Percentiles rank a stretch among this genome's conserved stretches.
Conservation (phyloP, 2,888 invertebrate genomes). For the Heliconius cydno region DNA sequence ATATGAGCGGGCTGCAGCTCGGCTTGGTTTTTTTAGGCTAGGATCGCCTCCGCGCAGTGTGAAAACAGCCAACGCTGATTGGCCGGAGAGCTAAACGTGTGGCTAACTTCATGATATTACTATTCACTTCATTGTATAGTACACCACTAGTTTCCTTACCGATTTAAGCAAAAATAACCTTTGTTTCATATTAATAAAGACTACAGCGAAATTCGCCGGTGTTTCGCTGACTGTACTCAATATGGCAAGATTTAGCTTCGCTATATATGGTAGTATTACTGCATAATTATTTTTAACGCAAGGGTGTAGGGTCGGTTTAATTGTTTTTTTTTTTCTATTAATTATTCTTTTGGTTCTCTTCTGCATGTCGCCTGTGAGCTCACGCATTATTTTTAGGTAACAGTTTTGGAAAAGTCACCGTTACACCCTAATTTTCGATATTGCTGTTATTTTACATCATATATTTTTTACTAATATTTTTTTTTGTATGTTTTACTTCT, state of each 20-base stretch:
- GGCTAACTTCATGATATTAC: constrained; percentile 64
- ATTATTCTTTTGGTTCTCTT: constrained; percentile 60
- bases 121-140: constrained; percentile 46
- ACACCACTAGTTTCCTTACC: background rate
- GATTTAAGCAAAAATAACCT: constrained; percentile 24
- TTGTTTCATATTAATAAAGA: constrained; percentile 17
- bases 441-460: background rate
- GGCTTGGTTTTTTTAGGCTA: constrained; percentile 78
- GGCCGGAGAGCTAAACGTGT: constrained; percentile 57
- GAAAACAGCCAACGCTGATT: constrained; percentile 61
- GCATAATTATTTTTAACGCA: constrained; percentile 49
- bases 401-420: constrained; percentile 36
- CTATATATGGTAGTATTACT: constrained; percentile 60
- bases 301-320: constrained; percentile 41
- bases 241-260: constrained; percentile 62
- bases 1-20: constrained; percentile 66
- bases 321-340: constrained; percentile 25
- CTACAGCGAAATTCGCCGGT: constrained; percentile 34
- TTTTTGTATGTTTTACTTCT: background rate
- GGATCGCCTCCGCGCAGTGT: constrained; percentile 76
- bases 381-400: constrained; percentile 59
- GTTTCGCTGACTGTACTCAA: constrained; percentile 42
- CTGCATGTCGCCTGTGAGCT: constrained; percentile 57
- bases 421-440: constrained; percentile 38
- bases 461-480: background rate